Percentiles rank a stretch among this genome's conserved stretches.
phyloP scores from a whole-genome alignment of 2,113 vertebrate genomes.

The Anas platyrhynchos region DNA sequence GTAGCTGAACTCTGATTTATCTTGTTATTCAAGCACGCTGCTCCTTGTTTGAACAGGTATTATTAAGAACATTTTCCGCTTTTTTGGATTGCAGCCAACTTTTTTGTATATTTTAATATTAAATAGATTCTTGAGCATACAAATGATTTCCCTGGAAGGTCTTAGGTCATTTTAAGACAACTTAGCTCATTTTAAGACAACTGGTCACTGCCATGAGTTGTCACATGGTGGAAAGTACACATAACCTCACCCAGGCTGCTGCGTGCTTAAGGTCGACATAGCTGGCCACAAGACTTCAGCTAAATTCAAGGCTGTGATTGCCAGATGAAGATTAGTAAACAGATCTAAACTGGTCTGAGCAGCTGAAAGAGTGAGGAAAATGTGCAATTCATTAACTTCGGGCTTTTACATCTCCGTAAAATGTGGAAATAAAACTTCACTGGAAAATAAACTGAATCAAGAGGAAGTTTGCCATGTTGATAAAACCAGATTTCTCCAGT shows the following conservation, averaged over 20 bases:
- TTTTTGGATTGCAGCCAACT: not conserved
- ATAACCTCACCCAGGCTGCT: not conserved
- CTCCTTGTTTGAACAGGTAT: not conserved
- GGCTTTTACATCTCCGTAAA: not conserved
- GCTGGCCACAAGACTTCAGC: not conserved
- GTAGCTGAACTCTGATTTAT: not conserved
- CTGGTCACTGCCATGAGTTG: not conserved
- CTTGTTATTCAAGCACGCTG: not conserved
- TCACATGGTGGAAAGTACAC: not conserved
- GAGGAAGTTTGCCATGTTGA: not conserved
- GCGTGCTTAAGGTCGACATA: not conserved
- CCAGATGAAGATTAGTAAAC: not conserved
- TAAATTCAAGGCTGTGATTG: not conserved
- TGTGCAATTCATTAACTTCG: not conserved
- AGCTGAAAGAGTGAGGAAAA: not conserved
- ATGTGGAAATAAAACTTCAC: not conserved
- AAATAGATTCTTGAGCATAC: not conserved
- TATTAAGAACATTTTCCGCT: not conserved
- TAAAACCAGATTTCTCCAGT: not conserved
- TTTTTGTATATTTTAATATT: not conserved
- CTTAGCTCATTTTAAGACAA: not conserved
- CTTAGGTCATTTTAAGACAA: not conserved
- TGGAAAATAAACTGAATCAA: not conserved
- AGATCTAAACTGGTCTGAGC: not conserved
- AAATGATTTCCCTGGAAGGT: not conserved